These are phyloP conservation scores for Dolichopus griseipennis DNA, from an alignment of 2,888 invertebrate genomes.

Conservation along the genomic window DNA sequence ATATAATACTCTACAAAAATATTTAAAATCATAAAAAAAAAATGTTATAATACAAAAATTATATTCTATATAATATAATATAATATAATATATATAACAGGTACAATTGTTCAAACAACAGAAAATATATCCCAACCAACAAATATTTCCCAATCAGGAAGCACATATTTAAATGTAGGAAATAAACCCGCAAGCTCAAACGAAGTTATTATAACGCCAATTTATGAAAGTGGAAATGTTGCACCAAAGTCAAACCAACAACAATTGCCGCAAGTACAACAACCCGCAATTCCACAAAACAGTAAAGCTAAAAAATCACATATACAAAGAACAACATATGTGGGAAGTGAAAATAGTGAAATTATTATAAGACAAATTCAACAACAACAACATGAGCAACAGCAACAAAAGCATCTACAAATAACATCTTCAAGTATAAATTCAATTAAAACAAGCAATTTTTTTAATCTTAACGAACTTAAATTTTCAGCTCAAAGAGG, in stretches of 20 bases:
- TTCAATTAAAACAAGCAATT: background rate
- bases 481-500: background rate
- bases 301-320: background rate
- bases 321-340: background rate
- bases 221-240: slow-evolving; percentile 35
- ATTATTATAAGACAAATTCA: background rate
- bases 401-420: background rate
- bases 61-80: too few relatives aligned
- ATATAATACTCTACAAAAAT: too few relatives aligned
- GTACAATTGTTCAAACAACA: background rate
- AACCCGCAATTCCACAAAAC: background rate
- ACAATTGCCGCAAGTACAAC: slow-evolving; percentile 24
- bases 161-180: background rate
- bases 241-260: slow-evolving; percentile 42
- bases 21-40: too few relatives aligned
- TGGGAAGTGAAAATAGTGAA: background rate
- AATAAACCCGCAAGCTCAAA: background rate
- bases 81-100: too few relatives aligned
- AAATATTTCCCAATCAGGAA: background rate
- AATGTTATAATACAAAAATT: too few relatives aligned
- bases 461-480: background rate
- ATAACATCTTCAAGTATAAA: background rate
- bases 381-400: slow-evolving; percentile 27
- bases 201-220: slow-evolving; percentile 24
- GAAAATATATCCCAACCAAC: background rate